Evolutionary conservation across 92 coral and sea anemone genomes (phyloP), one percentile per base, ranked within the genome.

Genomic region (Phymanthus crucifer): DNA sequence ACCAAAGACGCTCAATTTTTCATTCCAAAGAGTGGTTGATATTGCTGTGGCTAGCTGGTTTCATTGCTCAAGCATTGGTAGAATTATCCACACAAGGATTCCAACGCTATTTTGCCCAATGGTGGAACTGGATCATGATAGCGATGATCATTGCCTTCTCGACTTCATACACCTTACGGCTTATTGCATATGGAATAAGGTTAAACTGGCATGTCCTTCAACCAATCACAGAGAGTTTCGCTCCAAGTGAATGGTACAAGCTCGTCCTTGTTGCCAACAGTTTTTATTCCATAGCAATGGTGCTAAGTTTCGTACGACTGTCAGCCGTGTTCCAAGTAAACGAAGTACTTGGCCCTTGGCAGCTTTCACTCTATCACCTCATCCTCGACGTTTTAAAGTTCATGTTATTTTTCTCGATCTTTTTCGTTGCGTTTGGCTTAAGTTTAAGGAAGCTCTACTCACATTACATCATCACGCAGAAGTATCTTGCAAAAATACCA

Each of bases 381-480:
- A 78, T 90, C 27, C 83, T 81, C 4, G 97, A 92, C 71, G 90
- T 92, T 46, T 21, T 84, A 33, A 92, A 90, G 89, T 93, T 93
- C 71, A 77, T 93, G 65, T 40, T 88, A 36, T 88, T 93, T 73
- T 88, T 93, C 61, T 87, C 82, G 34, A 76, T 85, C 36, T 77
- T 93, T 64, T 90, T 93, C 50, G 72, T 90, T 61, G 93, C 98
- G 0, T 93, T 90, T 80, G 94, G 88, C 7, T 73, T 93, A 65
- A 89, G 98, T 54, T 71, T 93, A 61, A 86, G 94, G 40, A 88
- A 91, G 29, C 89, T 93, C 23, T 93, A 93, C 79, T 93, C 98
- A 32, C 94, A 93, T 54, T 86, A 90, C 67, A 82, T 83, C 78
- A 91, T 80, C 72, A 80, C 90, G 1, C 93, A 86, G 85, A 79